Conservation (phyloP, 2,888 invertebrate species). For the Rhorus exstirpatorius region DNA sequence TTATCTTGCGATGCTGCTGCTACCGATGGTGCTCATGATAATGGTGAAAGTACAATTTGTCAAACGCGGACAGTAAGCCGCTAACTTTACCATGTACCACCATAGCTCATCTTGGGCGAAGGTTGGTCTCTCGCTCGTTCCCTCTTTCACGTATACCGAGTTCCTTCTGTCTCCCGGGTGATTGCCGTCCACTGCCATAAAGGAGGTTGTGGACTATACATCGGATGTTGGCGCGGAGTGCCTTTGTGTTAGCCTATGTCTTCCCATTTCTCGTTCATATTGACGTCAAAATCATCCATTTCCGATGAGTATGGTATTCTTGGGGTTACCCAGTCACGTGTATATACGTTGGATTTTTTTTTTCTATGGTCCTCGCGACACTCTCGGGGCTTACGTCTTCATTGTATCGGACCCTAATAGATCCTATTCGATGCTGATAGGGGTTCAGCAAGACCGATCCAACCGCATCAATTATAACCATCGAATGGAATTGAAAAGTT, state of each 20-base stretch:
- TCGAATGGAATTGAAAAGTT: neutral
- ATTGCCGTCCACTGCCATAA: conserved; percentile 8
- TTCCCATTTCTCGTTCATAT: neutral
- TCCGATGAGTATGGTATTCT: neutral
- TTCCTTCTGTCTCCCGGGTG: conserved; percentile 14
- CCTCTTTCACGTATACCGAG: conserved; percentile 11
- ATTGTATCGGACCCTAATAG: too few relatives aligned
- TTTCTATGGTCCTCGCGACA: too few relatives aligned
- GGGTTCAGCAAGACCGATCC: too few relatives aligned
- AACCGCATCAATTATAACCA: too few relatives aligned
- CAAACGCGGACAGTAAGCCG: conserved; percentile 80
- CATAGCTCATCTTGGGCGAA: conserved; percentile 74
- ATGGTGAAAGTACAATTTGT: conserved; percentile 77
- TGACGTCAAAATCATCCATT: conserved; percentile 14
- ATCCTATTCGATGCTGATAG: too few relatives aligned
- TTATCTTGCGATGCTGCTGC: conserved; percentile 24
- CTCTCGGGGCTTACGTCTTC: too few relatives aligned
- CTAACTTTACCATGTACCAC: conserved; percentile 77
- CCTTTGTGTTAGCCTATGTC: conserved; percentile 27
- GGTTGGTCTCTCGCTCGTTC: conserved; percentile 32
- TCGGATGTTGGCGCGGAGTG: neutral
- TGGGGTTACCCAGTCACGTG: too few relatives aligned
- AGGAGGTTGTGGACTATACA: neutral
- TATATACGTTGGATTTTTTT: too few relatives aligned
- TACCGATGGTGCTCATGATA: conserved; percentile 55